A percentile compares a stretch with the other conserved stretches of the same genome.
phyloP scores from a whole-genome alignment of 2,888 invertebrate genomes.

The Orchestes rusci region DNA sequence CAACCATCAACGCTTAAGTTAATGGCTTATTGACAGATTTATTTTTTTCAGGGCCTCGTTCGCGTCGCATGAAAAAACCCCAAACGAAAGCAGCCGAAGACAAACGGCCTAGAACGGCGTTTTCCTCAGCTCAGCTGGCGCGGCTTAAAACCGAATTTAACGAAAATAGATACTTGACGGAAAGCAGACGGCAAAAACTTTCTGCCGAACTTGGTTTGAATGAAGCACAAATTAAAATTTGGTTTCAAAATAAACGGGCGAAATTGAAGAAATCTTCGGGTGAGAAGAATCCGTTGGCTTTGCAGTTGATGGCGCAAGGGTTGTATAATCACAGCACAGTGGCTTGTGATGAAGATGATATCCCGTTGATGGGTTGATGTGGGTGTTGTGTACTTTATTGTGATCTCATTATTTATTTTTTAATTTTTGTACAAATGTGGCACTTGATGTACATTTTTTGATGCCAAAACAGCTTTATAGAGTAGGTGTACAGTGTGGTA shows the following conservation, averaged over 20 bases:
- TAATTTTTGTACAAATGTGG: slow-evolving; percentile 10
- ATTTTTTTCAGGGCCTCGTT: slow-evolving; percentile 50
- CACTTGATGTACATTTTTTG: not conserved
- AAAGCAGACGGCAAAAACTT: slow-evolving; percentile 80
- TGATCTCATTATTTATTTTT: slow-evolving; percentile 19
- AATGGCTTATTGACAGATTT: slow-evolving; percentile 2
- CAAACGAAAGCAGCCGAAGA: slow-evolving; percentile 56
- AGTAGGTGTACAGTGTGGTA: slow-evolving; percentile 13
- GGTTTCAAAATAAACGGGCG: slow-evolving; percentile 96
- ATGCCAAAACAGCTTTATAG: no score
- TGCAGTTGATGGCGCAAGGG: slow-evolving; percentile 91
- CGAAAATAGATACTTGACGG: slow-evolving; percentile 89
- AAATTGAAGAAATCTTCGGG: slow-evolving; percentile 91
- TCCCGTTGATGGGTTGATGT: slow-evolving; percentile 30
- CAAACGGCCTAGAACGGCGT: slow-evolving; percentile 92
- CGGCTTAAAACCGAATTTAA: slow-evolving; percentile 89
- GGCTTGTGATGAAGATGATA: slow-evolving; percentile 49
- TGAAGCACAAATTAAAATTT: slow-evolving; percentile 96
- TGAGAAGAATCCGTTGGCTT: slow-evolving; percentile 75
- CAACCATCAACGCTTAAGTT: not conserved
- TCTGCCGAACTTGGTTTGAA: slow-evolving; percentile 88
- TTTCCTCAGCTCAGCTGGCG: slow-evolving; percentile 87
- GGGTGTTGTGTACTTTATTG: slow-evolving; percentile 7
- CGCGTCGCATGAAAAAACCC: slow-evolving; percentile 49
- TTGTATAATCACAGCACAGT: slow-evolving; percentile 80